Evolutionary conservation across 2,113 vertebrate species (phyloP), one percentile per base, ranked within the genome.

Genomic region (Psophia crepitans): DNA sequence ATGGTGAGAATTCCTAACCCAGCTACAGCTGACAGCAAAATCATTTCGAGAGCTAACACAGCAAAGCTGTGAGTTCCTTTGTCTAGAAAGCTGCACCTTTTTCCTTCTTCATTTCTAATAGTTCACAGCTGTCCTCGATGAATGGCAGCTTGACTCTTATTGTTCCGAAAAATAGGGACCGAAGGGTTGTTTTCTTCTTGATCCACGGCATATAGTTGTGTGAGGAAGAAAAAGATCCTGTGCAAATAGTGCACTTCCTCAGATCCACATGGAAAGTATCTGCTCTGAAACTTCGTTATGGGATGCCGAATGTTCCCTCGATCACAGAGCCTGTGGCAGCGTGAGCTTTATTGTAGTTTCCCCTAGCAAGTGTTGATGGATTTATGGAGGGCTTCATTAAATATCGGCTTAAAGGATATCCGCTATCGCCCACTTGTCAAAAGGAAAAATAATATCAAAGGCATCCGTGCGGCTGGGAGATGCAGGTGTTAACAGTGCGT

Each of bases 371-470:
- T 97, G 97, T 81, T 97, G 97, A 97, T 96, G 97, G 97, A 97
- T 98, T 98, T 97, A 97, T 97, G 97, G 95, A 95, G 89, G 96
- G 57, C 92, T 98, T 97, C 96, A 96, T 97, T 98, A 97, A 97
- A 98, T 97, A 97, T 97, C 20, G 92, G 97, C 96, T 97, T 97
- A 98, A 97, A 97, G 97, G 97, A 97, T 97, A 97, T 97, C 97
- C 95, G 93, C 97, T 97, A 95, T 95, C 84, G 73, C 96, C 90
- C 94, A 79, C 95, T 96, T 96, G 97, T 97, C 96, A 89, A 82
- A 92, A 95, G 96, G 68, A 64, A 69, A 91, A 84, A 92, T 95
- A 56, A 83, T 97, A 96, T 97, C 96, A 97, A 97, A 97, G 95
- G 89, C 93, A 43, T 92, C 23, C 35, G 77, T 75, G 81, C 85